Evolutionary conservation across 2,888 invertebrate species (phyloP), one percentile per base, ranked within the genome.

Genomic region (Allygus modestus): DNA sequence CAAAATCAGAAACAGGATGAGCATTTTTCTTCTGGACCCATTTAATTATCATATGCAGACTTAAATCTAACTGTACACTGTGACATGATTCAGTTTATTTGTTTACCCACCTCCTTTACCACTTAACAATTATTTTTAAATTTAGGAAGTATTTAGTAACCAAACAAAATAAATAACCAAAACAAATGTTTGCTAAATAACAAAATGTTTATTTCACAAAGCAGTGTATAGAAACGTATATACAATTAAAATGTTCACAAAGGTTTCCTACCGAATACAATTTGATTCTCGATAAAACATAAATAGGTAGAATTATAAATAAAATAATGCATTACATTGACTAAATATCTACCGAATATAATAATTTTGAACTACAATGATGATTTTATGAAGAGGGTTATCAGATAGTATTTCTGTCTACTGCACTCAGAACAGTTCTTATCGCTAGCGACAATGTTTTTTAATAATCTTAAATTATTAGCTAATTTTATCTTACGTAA

Each of bases 311-410:
- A 23, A 23, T 23, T 54, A 54, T 2, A 54, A 12, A 54, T 23
- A n/a, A n/a, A 54, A 54, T 4, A 4, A 23, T 54, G 1, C 20
- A n/a, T 20, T n/a, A 20, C 20, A 12, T 23, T 23, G 23, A 4
- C 4, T 20, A 54, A 54, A 20, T 28, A 17, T 28, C 65, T 65
- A 65, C 17, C 1, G 7, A 58, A 23, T 15, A 65, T 12, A 65
- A 9, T 65, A 65, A 65, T 65, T 65, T 65, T 4, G 65, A 65
- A 65, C 65, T 65, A 65, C 65, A 7, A 65, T 28, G 4, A 65
- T 17, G 1, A 11, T 28, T 65, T 54, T 11, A 54, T 54, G 4
- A 5, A 2, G 15, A 17, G 2, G 65, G 31, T 20, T 54, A 7
- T 54, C 54, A 58, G 12, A 58, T 51, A 9, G 20, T 58, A 31